Conservation (phyloP, 2,797 vertebrate genomes). For the Catostomus latipinnis region DNA sequence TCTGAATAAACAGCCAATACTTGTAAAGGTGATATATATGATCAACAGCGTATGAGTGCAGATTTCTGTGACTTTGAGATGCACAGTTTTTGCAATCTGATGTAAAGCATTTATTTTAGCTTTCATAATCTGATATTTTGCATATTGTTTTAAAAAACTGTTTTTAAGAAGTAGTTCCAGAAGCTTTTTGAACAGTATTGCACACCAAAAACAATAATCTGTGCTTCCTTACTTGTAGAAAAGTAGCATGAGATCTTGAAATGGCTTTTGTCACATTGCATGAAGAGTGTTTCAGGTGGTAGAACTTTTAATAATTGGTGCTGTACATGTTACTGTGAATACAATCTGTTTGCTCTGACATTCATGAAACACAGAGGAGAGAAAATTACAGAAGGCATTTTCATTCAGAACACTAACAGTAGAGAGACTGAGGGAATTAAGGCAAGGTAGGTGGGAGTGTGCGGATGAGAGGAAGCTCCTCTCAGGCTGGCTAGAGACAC, state of each 20-base stretch:
- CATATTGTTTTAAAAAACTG: no score
- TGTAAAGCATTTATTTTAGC: no score
- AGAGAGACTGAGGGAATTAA: conserved; percentile 30
- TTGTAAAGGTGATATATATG: no score
- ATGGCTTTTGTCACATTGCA: neutral
- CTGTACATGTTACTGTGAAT: neutral
- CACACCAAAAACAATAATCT: no score
- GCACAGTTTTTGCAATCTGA: no score
- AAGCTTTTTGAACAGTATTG: no score
- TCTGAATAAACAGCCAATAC: no score
- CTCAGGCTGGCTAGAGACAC: conserved; percentile 4
- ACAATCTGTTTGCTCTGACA: neutral
- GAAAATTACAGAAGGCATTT: conserved; percentile 3
- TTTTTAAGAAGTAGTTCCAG: no score
- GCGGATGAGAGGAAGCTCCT: conserved; percentile 20
- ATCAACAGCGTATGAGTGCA: no score
- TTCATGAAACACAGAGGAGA: conserved; percentile 1
- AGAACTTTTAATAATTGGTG: neutral
- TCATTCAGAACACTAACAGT: conserved; percentile 1
- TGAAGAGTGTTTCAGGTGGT: neutral
- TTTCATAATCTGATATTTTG: neutral
- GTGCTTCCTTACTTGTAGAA: neutral
- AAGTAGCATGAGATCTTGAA: neutral
- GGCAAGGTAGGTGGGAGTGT: conserved; percentile 16
- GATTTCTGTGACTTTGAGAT: no score